Evolutionary conservation across 30 jellyfish, hydroid and myxozoan genomes (phyloP), one percentile per base, ranked within the genome.

Genomic region (Turritopsis dohrnii): DNA sequence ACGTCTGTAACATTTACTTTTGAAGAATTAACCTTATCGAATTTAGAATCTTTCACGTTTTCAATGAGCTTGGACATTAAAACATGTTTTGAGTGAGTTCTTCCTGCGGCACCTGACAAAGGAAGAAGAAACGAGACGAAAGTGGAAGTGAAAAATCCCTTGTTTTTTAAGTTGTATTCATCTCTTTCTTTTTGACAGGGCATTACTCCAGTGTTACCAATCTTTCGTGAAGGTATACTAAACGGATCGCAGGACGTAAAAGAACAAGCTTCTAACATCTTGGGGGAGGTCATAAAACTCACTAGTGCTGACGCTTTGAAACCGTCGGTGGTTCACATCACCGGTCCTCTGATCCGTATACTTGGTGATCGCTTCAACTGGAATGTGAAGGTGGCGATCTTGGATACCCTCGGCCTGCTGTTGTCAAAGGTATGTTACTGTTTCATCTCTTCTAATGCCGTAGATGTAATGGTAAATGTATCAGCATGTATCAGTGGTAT

Each of bases 341-440:
- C 98, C 26, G 98, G 98, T 7, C 98, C 98, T n/a, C 83, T 93
- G 16, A 93, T 93, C 79, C 95, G 98, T 8, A 88, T 93, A 21
- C 90, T 93, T 69, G 98, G 96, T 30, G 98, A 93, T 69, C 84
- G 96, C 1, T 93, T 93, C 80, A 88, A 76, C 81, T 86, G 88
- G 89, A 93, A 88, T 88, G 98, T 93, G 81, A 93, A 93, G 81
- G 96, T 82, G 20, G 98, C 98, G 31, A 88, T 93, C 66, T 80
- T 93, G 71, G 93, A 85, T 20, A 88, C 98, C 21, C 79, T 93
- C 74, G 90, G 93, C 0, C 66, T 85, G 81, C 53, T 93, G 71
- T 89, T 93, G 65, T 75, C 82, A 27, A 93, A 93, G 96, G 98
- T 93, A 3, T 26, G 87, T n/a, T 22, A 18, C 22, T 53, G 22